Evolutionary conservation across 2,888 invertebrate species (phyloP).

Genomic region (Pteria penguin): DNA sequence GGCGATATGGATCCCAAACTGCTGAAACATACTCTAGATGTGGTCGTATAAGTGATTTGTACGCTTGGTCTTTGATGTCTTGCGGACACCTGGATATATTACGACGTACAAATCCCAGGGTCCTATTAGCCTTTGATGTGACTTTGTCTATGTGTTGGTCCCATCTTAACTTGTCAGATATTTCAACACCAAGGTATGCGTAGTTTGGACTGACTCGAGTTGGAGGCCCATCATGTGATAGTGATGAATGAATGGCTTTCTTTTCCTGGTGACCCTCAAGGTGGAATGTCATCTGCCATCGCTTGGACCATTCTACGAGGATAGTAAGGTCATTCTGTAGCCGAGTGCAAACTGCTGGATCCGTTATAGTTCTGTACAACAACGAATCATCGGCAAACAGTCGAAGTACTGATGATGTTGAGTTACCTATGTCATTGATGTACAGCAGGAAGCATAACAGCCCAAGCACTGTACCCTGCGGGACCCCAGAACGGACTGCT

Average conservation of each 20-base stretch:
- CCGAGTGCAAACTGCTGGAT: background rate
- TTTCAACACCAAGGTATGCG: conserved; percentile 1
- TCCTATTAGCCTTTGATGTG: too few relatives aligned
- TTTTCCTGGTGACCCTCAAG: conserved; percentile 1
- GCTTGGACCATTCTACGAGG: conserved; percentile 3
- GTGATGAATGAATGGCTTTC: background rate
- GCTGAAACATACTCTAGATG: too few relatives aligned
- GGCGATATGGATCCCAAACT: too few relatives aligned
- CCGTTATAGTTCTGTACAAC: background rate
- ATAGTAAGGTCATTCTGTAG: background rate
- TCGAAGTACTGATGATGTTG: background rate
- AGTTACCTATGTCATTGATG: conserved; percentile 10
- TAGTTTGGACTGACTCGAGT: conserved; percentile 1
- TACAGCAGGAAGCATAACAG: conserved; percentile 2
- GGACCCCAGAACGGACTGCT: conserved; percentile 3
- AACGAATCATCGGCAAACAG: conserved; percentile 6
- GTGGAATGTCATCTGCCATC: conserved; percentile 14
- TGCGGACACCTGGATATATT: too few relatives aligned
- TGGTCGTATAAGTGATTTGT: too few relatives aligned
- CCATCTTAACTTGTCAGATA: too few relatives aligned
- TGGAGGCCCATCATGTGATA: background rate
- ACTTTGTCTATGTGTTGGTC: too few relatives aligned
- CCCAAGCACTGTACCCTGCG: conserved; percentile 3
- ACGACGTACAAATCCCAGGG: too few relatives aligned
- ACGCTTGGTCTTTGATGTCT: too few relatives aligned